Base-by-base conservation (phyloP, 2,113 vertebrate species). In the Oryzias woworae region DNA sequence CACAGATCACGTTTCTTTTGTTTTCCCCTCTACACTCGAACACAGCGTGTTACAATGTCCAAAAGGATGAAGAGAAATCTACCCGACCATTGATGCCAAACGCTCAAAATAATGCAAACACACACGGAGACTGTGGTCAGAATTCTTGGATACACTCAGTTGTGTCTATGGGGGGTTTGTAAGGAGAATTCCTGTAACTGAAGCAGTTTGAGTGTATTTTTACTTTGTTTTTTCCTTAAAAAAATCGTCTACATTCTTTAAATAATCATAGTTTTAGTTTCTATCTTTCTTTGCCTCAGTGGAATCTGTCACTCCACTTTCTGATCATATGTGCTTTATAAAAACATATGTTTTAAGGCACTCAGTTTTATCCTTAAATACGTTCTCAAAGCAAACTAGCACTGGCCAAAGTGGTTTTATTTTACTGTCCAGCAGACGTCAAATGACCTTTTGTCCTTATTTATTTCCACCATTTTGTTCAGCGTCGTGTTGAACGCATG, bases 91-190 rank as follows among this genome's bases (percentile, higher is more conserved):
- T 1, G 45, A 70, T 82, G 81, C 85, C 83, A 87, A 83, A 83
- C 56, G 66, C 58, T 82, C 47, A 20, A 56, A 81, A 76, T 78
- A 75, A 78, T 81, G 80, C 76, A 80, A 78, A 87, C 55, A 78
- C 70, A 67, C 72, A 71, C 62, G 67, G 48, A 66, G 61, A 74
- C 56, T 85, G 85, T 58, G 83, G 85, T 89, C 36, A 67, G 60
- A 70, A 60, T 84, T 84, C 82, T 87, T 77, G 82, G 84, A 86
- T 83, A 80, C 85, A 76, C 78, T 77, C 81, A 73, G 83, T 85
- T 44, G 68, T 62, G 71, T 76, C 66, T 69, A 45, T 62, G 67
- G 78, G 82, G 73, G 75, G 66, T 36, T 64, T 81, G 81, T 73
- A 64, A 76, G 71, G 73, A 74, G 81, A 75, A 88, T 88, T 88